These are phyloP conservation scores for Acronicta leporina DNA, from an alignment of 2,888 invertebrate species.

Conservation along the genomic window DNA sequence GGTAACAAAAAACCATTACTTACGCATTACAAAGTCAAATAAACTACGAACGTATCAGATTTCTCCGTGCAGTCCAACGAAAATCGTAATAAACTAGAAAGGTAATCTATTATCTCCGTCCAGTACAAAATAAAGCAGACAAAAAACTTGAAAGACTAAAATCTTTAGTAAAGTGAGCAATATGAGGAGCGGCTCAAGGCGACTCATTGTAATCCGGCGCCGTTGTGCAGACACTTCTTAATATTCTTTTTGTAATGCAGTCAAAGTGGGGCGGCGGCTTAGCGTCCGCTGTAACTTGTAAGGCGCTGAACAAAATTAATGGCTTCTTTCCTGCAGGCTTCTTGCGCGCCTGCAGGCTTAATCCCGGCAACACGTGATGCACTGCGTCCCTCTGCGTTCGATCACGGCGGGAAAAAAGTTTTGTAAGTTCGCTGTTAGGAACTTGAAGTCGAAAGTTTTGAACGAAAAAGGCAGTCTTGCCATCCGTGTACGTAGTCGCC, in stretches of 20 bases:
- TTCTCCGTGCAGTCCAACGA: constrained; percentile 14
- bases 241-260: constrained; percentile 72
- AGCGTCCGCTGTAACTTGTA: constrained; percentile 72
- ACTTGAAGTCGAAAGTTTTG: constrained; percentile 45
- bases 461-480: constrained; percentile 44
- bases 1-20: no score
- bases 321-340: constrained; percentile 62
- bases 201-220: constrained; percentile 67
- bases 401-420: constrained; percentile 48
- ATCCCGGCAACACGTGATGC: constrained; percentile 71
- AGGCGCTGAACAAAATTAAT: constrained; percentile 81
- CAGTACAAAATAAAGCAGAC: constrained; percentile 25
- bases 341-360: constrained; percentile 69
- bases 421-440: constrained; percentile 50
- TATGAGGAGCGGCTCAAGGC: constrained; percentile 55
- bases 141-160: constrained; percentile 47
- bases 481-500: constrained; percentile 20
- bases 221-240: constrained; percentile 61
- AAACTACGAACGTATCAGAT: constrained; percentile 9
- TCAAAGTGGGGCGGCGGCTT: constrained; percentile 68
- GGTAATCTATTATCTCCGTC: constrained; percentile 38
- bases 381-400: constrained; percentile 51
- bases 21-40: constrained; percentile 3
- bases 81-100: constrained; percentile 40
- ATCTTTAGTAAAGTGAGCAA: constrained; percentile 58